These are phyloP conservation scores for Lanistes nyassanus DNA, from an alignment of 1,140 invertebrate genomes.

Conservation along the genomic window DNA sequence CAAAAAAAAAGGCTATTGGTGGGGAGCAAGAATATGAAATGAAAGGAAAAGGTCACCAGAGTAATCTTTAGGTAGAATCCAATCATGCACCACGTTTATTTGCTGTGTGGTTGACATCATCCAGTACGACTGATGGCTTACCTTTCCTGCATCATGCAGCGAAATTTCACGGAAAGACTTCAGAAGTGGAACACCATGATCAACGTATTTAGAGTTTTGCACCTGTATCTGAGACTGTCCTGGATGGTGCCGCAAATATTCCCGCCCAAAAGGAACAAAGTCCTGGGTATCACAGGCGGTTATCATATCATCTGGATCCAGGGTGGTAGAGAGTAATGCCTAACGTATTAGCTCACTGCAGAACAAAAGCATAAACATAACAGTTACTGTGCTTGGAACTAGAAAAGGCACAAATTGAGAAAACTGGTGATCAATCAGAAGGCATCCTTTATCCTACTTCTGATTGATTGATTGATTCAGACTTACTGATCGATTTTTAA, in stretches of 20 bases:
- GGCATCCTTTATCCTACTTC: too few relatives aligned
- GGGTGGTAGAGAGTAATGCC: slow-evolving; percentile 36
- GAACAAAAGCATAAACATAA: too few relatives aligned
- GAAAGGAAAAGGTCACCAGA: not conserved
- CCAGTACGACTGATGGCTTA: slow-evolving; percentile 12
- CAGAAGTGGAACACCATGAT: slow-evolving; percentile 62
- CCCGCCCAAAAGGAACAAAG: slow-evolving; percentile 88
- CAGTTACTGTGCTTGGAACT: too few relatives aligned
- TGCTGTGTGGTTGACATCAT: not conserved
- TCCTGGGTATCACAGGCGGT: slow-evolving; percentile 74
- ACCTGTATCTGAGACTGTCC: slow-evolving; percentile 70
- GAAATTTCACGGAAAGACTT: slow-evolving; percentile 65
- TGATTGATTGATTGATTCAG: too few relatives aligned
- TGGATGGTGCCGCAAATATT: slow-evolving; percentile 82
- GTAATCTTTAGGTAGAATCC: not conserved
- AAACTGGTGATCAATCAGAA: too few relatives aligned
- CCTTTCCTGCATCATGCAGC: slow-evolving; percentile 56
- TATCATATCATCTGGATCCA: slow-evolving; percentile 67
- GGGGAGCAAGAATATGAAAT: not conserved
- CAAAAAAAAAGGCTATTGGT: too few relatives aligned
- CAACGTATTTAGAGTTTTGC: slow-evolving; percentile 42
- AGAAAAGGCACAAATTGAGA: too few relatives aligned
- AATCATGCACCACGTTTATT: not conserved
- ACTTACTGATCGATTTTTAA: too few relatives aligned
- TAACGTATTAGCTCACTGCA: too few relatives aligned